Evolutionary conservation across 2,113 vertebrate species (phyloP), one percentile per base, ranked within the genome.

Genomic region (Anoura caudifer): DNA sequence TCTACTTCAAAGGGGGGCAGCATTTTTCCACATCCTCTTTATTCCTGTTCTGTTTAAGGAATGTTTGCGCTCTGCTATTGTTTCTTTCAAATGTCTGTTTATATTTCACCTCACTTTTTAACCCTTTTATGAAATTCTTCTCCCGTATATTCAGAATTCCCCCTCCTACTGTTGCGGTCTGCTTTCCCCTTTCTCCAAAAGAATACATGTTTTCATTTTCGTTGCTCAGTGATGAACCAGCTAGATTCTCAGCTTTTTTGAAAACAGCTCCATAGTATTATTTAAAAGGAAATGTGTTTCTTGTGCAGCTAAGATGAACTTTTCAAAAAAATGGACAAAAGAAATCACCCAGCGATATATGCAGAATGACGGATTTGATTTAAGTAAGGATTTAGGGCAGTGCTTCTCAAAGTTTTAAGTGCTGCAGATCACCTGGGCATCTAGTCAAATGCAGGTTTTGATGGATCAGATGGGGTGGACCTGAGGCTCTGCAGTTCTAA

Each of bases 1-100:
- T 91, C 47, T 75, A 89, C 95, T 94, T 96, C 95, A 96, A 97
- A 97, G 96, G 95, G 83, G 93, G 96, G 96, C 97, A 98, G 95
- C 76, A 76, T 95, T 96, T 95, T 97, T 11, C 91, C 82, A 56
- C 22, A 38, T 91, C 95, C 88, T 95, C 70, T 76, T 86, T 77
- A 86, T 89, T 91, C 41, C 93, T 86, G 79, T 52, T 97, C 73
- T 75, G 31, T 89, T 95, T 86, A 82, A 91, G 91, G 82, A 77
- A 75, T 79, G 38, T 89, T 89, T 95, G 90, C 75, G 83, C 19
- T 80, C 54, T 43, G 80, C 41, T 69, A 61, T 38, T 87, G 52
- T 88, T 92, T 90, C 65, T 77, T 92, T 94, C 91, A 95, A 85
- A 76, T 83, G 59, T 87, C 73, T 94, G 75, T 83, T 91, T 41